Percentiles rank a stretch among this genome's conserved stretches.
Evolutionary conservation across 2,888 invertebrate species (phyloP).

Genomic region (Metalampra italica): DNA sequence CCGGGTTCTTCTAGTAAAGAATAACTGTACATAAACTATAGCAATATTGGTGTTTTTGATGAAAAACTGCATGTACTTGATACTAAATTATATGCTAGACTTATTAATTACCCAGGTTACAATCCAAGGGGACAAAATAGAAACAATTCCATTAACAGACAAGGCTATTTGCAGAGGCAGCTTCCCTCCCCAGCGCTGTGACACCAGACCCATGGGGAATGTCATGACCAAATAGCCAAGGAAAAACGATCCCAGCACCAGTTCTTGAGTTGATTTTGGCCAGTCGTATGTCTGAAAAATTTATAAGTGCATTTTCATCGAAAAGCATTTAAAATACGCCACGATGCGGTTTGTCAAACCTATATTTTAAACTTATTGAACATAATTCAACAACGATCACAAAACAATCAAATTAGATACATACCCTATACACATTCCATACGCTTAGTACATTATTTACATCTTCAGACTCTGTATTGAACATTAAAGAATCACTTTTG

Average conservation of each 20-base stretch:
- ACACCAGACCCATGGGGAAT: constrained; percentile 76
- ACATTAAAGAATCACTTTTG: background rate
- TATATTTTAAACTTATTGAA: background rate
- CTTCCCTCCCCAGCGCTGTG: constrained; percentile 81
- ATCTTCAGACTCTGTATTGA: background rate
- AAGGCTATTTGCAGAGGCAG: constrained; percentile 66
- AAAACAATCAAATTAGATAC: constrained; percentile 2
- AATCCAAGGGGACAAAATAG: constrained; percentile 44
- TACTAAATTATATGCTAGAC: too few relatives aligned
- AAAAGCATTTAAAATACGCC: too few relatives aligned
- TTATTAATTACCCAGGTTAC: constrained; percentile 44
- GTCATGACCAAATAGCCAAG: constrained; percentile 72
- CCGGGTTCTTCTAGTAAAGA: too few relatives aligned
- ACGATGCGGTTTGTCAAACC: too few relatives aligned
- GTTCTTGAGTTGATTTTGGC: constrained; percentile 52
- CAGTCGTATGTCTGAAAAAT: constrained; percentile 44
- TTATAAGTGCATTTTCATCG: too few relatives aligned
- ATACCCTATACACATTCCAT: constrained; percentile 24
- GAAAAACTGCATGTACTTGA: too few relatives aligned
- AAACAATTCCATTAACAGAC: constrained; percentile 35
- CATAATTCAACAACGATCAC: background rate
- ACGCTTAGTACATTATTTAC: background rate
- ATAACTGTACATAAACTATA: too few relatives aligned
- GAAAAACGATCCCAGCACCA: constrained; percentile 68
- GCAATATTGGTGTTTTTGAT: too few relatives aligned